Evolutionary conservation across 2,888 invertebrate genomes (phyloP).

Genomic region (Diaperis boleti): DNA sequence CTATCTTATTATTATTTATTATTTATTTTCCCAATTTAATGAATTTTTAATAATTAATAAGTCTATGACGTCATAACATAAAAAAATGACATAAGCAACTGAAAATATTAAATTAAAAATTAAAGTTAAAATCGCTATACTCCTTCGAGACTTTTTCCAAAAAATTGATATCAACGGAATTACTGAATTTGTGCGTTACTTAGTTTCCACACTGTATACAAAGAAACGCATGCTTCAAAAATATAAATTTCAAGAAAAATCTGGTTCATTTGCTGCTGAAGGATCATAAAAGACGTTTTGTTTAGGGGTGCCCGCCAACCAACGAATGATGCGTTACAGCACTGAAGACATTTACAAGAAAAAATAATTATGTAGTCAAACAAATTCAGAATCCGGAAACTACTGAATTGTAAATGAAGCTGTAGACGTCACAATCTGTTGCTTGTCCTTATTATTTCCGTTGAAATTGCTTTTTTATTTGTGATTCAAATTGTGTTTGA

Average conservation of each 20-base stretch:
- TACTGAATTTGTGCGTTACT: too few species aligned
- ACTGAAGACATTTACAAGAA: conserved; percentile 23
- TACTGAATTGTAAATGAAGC: conserved; percentile 31
- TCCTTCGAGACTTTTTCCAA: too few species aligned
- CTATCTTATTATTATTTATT: too few species aligned
- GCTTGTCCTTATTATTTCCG: conserved; percentile 35
- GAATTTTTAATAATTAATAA: too few species aligned
- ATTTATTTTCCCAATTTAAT: too few species aligned
- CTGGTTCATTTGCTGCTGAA: background rate
- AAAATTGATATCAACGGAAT: too few species aligned
- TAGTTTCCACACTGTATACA: too few species aligned
- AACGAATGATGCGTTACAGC: conserved; percentile 3
- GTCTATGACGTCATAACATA: too few species aligned
- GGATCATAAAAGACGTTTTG: background rate
- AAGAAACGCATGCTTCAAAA: too few species aligned
- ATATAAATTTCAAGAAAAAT: background rate
- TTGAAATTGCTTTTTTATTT: conserved; percentile 35
- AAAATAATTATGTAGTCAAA: conserved; percentile 32
- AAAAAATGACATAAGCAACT: too few species aligned
- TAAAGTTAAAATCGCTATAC: too few species aligned
- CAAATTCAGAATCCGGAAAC: conserved; percentile 25
- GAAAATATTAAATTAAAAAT: too few species aligned
- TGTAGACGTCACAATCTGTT: conserved; percentile 27
- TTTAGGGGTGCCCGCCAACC: background rate
- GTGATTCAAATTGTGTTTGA: conserved; percentile 25